Base-by-base conservation (phyloP, 2,888 invertebrate genomes). In the Agonum fuliginosum region DNA sequence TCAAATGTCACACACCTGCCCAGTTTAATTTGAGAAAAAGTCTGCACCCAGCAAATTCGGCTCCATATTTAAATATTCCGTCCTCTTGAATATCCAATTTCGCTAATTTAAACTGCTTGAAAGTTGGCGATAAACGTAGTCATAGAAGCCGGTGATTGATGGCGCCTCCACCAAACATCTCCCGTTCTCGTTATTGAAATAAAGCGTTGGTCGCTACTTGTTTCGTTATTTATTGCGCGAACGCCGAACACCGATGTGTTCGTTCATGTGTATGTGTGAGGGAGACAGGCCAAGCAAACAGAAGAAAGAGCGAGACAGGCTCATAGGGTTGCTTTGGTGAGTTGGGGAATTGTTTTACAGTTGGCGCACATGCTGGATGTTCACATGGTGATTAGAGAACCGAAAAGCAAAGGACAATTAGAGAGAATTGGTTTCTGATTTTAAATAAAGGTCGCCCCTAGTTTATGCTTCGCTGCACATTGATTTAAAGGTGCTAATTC, bases 341-440 rank as follows among this genome's bases (percentile, higher is more conserved):
- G 58, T 62, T 62, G 30, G 58, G 46, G 58, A 62, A 62, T 62
- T 62, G 58, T 62, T 62, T 62, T 62, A 27, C 58, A 62, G 58
- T 27, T 30, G 58, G 27, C 58, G 30, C 58, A 62, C 58, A 62
- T 62, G 58, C 58, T 62, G 58, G 30, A 62, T 67, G 67, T 67
- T 67, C 67, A 67, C 67, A 67, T 67, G 67, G 37, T 67, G 67
- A 67, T 67, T 67, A 67, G 67, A 67, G 41, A 37, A 67, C 37
- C 41, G 67, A 41, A 67, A 24, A 41, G 65, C 41, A 67, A 67
- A 67, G 41, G 67, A 67, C 67, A 67, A 67, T 67, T 67, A 67
- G 27, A 62, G 58, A 30, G 58, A 62, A 62, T 62, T 30, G 58
- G 58, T 62, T 62, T 62, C 58, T 62, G 58, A 62, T 62, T 62